Conservation (phyloP, 2,113 vertebrate genomes). For the Nothocercus julius region DNA sequence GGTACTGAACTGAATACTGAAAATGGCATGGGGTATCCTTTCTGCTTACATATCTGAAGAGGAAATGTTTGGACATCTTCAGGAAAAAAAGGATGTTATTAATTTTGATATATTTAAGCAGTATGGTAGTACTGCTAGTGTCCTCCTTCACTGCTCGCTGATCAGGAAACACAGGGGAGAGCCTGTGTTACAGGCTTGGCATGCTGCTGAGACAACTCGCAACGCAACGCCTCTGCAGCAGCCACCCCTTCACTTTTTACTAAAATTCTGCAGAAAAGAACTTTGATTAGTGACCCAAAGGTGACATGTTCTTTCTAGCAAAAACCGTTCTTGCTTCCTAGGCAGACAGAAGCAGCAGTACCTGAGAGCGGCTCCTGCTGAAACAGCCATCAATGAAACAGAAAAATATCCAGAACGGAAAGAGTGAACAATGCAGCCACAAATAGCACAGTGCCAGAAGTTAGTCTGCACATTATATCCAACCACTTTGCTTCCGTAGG, state of each 20-base stretch:
- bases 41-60: too few relatives aligned
- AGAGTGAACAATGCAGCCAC: neutral
- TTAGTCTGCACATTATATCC: neutral
- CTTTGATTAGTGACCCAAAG: fast-evolving
- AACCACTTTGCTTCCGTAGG: neutral
- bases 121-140: too few relatives aligned
- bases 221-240: neutral
- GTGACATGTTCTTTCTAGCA: neutral
- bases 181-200: neutral
- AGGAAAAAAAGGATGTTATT: too few relatives aligned
- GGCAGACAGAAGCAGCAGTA: neutral
- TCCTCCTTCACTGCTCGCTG: too few relatives aligned
- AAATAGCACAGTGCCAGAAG: neutral
- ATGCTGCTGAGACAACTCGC: neutral
- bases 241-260: fast-evolving
- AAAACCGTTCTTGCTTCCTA: neutral
- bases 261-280: neutral
- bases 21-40: too few relatives aligned
- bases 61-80: too few relatives aligned
- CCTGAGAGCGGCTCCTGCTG: neutral
- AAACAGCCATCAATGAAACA: neutral
- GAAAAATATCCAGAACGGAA: neutral
- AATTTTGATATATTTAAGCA: too few relatives aligned
- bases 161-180: too few relatives aligned
- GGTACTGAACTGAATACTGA: too few relatives aligned